A percentile compares a stretch with the other conserved stretches of the same genome.
Conservation (phyloP, 1,140 invertebrate species). For the Zaprionus lachaisei region DNA sequence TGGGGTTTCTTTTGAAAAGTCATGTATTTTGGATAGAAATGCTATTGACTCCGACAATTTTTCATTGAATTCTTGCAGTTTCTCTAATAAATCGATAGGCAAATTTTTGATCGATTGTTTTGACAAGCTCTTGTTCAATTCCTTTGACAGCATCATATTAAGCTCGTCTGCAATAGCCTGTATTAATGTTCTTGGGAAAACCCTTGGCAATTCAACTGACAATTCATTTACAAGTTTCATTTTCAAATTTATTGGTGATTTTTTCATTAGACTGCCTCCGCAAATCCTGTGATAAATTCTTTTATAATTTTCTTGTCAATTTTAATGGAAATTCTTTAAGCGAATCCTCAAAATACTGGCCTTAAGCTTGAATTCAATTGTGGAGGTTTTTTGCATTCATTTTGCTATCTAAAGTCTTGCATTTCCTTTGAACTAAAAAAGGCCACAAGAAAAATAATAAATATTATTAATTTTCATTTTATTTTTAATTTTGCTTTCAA, state of each 20-base stretch:
- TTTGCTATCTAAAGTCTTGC: neutral
- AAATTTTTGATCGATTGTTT: neutral
- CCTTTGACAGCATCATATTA: neutral
- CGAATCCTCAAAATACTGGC: neutral
- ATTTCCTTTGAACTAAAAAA: conserved; percentile 2
- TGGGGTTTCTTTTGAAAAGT: neutral
- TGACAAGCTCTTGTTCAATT: neutral
- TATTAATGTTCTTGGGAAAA: neutral
- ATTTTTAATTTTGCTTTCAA: conserved; percentile 5
- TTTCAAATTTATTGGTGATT: neutral
- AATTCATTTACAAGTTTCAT: neutral
- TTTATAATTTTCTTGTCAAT: neutral
- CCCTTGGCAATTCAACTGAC: neutral
- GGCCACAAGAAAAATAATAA: conserved; percentile 3
- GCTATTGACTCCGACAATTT: neutral
- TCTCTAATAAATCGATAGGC: neutral
- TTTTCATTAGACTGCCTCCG: neutral
- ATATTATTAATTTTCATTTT: neutral
- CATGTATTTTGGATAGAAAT: neutral
- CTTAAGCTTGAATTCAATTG: neutral
- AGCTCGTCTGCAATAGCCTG: neutral
- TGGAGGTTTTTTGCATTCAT: neutral
- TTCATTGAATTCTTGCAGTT: neutral
- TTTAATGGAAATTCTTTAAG: neutral
- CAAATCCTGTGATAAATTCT: neutral